Conservation (phyloP, 2,113 vertebrate genomes). For the Myodes glareolus region DNA sequence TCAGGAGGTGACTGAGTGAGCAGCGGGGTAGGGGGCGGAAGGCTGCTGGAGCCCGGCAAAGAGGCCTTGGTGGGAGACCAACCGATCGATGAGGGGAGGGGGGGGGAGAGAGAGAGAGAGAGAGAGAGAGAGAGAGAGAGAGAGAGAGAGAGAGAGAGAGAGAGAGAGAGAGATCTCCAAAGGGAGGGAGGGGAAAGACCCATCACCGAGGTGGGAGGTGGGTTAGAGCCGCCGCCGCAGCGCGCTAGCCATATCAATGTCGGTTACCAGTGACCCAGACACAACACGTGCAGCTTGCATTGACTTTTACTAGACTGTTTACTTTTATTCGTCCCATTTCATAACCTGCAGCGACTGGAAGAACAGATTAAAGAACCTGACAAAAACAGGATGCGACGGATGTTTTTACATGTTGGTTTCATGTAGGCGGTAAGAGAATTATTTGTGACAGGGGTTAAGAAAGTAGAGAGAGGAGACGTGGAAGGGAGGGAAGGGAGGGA, state of each 20-base stretch:
- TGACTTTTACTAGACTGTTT: slow-evolving; percentile 91
- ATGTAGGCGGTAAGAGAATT: slow-evolving; percentile 79
- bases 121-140: background rate
- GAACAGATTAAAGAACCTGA: slow-evolving; percentile 76
- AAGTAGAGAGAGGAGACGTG: slow-evolving; percentile 58
- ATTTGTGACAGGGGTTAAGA: slow-evolving; percentile 83
- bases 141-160: background rate
- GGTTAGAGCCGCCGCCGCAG: slow-evolving; percentile 83
- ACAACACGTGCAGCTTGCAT: slow-evolving; percentile 91
- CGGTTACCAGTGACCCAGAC: slow-evolving; percentile 92
- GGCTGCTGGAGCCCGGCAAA: background rate
- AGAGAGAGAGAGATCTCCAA: background rate
- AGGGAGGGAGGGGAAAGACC: background rate
- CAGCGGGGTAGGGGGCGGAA: background rate
- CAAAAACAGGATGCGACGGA: slow-evolving; percentile 80
- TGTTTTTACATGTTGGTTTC: slow-evolving; percentile 83
- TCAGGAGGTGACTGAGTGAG: slow-evolving; percentile 32
- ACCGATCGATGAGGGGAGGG: background rate
- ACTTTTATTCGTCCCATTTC: slow-evolving; percentile 86
- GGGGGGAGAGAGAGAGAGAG: background rate
- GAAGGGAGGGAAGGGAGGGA: slow-evolving; percentile 58
- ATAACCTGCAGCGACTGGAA: slow-evolving; percentile 85
- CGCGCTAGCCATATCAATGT: slow-evolving; percentile 88
- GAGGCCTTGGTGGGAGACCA: background rate
- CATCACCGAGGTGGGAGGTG: slow-evolving; percentile 16